Conservation (phyloP, 2,797 vertebrate genomes). For the Cossypha niveicapilla region DNA sequence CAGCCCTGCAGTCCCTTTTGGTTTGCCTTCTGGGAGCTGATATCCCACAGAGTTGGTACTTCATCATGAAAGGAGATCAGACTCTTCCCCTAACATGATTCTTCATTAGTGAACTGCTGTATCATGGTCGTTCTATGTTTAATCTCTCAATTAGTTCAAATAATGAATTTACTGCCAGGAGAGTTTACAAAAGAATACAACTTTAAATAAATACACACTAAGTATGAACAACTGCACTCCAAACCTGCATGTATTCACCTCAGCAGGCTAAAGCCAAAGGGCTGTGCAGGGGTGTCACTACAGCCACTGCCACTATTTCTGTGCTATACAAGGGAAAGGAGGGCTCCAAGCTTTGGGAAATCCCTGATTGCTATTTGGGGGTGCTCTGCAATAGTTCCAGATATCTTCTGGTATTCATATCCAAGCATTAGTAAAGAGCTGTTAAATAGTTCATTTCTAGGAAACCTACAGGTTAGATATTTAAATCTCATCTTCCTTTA, state of each 20-base stretch:
- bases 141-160: slow-evolving; percentile 9
- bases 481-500: neutral
- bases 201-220: neutral
- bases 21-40: neutral
- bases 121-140: neutral
- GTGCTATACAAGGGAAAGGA: neutral
- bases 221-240: neutral
- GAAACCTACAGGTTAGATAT: neutral
- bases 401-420: neutral
- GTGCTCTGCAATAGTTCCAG: neutral
- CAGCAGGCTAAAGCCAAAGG: neutral
- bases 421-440: neutral
- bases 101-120: neutral
- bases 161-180: slow-evolving; percentile 34
- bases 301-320: neutral
- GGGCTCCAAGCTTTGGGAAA: neutral
- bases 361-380: neutral
- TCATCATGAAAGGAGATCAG: neutral
- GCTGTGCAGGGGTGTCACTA: neutral
- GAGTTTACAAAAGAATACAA: slow-evolving; percentile 10
- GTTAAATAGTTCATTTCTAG: neutral
- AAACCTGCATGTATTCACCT: neutral
- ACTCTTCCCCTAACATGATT: neutral
- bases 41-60: neutral
- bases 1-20: neutral